phyloP scores from a whole-genome alignment of 2,888 invertebrate species.

The Iphiclides podalirius region DNA sequence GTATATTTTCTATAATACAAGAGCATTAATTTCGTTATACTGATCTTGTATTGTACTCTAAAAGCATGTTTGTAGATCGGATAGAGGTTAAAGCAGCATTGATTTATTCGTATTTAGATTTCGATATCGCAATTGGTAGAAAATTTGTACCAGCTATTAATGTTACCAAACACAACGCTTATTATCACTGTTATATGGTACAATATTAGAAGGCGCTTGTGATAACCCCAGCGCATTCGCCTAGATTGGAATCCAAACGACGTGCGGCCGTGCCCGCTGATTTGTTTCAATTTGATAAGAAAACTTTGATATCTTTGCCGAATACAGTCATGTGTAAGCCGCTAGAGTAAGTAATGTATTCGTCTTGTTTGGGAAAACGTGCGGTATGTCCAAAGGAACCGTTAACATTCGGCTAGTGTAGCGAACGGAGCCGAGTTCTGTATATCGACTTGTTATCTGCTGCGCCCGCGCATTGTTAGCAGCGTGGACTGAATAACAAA shows the following conservation, averaged over 20 bases:
- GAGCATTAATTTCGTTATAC: no score
- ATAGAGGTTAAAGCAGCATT: no score
- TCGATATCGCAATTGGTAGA: conserved; percentile 2
- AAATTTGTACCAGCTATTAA: conserved; percentile 3
- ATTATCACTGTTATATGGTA: neutral
- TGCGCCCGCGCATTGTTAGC: conserved; percentile 66
- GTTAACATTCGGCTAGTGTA: conserved; percentile 67
- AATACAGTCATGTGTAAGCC: no score
- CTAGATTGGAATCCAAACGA: conserved; percentile 46
- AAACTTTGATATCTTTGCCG: no score
- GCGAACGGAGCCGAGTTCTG: conserved; percentile 43
- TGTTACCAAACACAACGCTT: neutral
- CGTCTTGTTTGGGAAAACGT: conserved; percentile 23
- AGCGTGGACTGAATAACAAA: conserved; percentile 70
- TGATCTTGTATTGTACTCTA: no score
- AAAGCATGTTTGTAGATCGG: no score
- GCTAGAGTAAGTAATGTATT: conserved; percentile 19
- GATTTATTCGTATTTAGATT: conserved; percentile 1
- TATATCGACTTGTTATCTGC: conserved; percentile 61
- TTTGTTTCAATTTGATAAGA: conserved; percentile 39
- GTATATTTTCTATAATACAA: no score
- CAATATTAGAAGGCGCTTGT: conserved; percentile 28
- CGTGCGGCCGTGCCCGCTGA: conserved; percentile 57
- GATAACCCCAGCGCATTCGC: conserved; percentile 33
- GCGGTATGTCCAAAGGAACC: conserved; percentile 39